Percentiles rank a stretch among this genome's conserved stretches.
Evolutionary conservation across 2,113 vertebrate genomes (phyloP).

Genomic region (human): GRCh38 chr7:145184501-145185000

Average conservation of each 20-base stretch:
- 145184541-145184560: neutral
- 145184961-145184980: neutral
- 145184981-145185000: neutral
- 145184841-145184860: neutral
- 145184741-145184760: neutral
- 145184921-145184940: neutral
- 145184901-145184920: neutral
- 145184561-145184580: neutral
- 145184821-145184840: neutral
- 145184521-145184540: neutral
- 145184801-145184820: neutral
- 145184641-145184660: conserved; percentile 43
- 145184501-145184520: neutral
- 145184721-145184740: neutral
- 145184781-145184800: neutral
- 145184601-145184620: neutral
- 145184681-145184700: conserved; percentile 2
- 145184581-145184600: neutral
- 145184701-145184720: neutral
- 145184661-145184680: conserved; percentile 28
- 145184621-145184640: neutral
- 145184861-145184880: neutral
- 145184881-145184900: neutral
- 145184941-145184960: neutral
- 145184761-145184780: neutral